Evolutionary conservation across 2,797 vertebrate genomes (phyloP).

Genomic region (Numenius phaeopus): DNA sequence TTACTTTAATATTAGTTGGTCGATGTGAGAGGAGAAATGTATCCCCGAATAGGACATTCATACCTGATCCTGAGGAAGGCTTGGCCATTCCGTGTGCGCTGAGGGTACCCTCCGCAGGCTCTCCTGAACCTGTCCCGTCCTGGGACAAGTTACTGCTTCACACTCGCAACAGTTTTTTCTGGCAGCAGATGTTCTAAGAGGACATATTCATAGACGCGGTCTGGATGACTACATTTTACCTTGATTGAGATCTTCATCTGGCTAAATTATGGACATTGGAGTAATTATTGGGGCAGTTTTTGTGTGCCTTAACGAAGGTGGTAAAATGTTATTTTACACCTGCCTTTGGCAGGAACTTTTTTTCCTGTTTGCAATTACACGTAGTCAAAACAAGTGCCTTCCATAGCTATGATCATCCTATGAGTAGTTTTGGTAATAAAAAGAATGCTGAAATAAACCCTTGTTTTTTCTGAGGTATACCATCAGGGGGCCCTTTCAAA

Average conservation of each 20-base stretch:
- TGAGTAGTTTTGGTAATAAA: constrained; percentile 25
- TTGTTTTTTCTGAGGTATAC: not conserved
- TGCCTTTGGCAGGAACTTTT: constrained; percentile 8
- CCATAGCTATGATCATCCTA: not conserved
- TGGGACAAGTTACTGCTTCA: not conserved
- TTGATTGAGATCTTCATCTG: not conserved
- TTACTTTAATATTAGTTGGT: not conserved
- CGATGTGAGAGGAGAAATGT: not conserved
- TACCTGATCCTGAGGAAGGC: not conserved
- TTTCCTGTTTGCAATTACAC: not conserved
- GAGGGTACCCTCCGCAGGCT: not conserved
- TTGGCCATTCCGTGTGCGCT: not conserved
- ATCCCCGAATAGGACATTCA: not conserved
- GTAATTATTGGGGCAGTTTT: not conserved
- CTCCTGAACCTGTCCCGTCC: not conserved
- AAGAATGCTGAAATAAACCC: not conserved
- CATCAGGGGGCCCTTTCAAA: constrained; percentile 40
- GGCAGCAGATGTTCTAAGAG: not conserved
- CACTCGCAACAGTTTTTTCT: not conserved
- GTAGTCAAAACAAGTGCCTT: constrained; percentile 16
- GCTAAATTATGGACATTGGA: not conserved
- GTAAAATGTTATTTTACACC: not conserved
- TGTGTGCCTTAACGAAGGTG: not conserved
- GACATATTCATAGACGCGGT: not conserved
- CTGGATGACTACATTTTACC: not conserved